These are phyloP conservation scores for Anthopleura xanthogrammica DNA, from an alignment of 92 coral and sea anemone species.

Conservation along the genomic window DNA sequence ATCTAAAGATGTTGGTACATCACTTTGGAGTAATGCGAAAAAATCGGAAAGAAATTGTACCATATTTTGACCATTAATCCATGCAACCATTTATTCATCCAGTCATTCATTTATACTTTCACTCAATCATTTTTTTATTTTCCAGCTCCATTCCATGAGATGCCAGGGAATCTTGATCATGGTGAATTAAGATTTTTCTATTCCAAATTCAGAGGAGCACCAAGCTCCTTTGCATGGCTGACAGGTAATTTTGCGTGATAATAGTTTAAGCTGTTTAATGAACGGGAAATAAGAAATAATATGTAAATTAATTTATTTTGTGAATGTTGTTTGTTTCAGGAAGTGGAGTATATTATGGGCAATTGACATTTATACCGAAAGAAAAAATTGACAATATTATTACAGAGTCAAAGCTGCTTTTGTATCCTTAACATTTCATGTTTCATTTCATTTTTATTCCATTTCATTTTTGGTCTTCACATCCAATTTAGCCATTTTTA, in stretches of 20 bases:
- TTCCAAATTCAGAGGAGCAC: conserved; percentile 84
- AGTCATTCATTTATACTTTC: neutral
- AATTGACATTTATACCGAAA: conserved; percentile 69
- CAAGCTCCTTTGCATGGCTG: conserved; percentile 97
- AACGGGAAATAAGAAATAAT: too few relatives aligned
- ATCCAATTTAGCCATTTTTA: too few relatives aligned
- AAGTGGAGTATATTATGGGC: conserved; percentile 91
- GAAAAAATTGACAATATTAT: conserved; percentile 68
- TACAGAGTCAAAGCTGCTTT: conserved; percentile 71
- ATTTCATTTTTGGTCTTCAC: too few relatives aligned
- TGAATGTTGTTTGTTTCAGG: conserved; percentile 38
- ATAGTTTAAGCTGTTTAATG: too few relatives aligned
- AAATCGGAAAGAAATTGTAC: too few relatives aligned
- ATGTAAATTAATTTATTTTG: too few relatives aligned
- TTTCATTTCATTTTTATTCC: neutral
- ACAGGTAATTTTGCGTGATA: conserved; percentile 52
- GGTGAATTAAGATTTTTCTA: conserved; percentile 79
- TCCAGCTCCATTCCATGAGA: conserved; percentile 90
- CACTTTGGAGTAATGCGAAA: too few relatives aligned
- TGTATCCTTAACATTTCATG: conserved; percentile 57
- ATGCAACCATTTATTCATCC: neutral
- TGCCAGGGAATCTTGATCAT: conserved; percentile 75
- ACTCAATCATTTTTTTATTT: neutral
- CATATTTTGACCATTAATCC: too few relatives aligned
- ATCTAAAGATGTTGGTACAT: too few relatives aligned